Conservation (phyloP, 2,888 invertebrate species). For the Leptothorax acervorum region DNA sequence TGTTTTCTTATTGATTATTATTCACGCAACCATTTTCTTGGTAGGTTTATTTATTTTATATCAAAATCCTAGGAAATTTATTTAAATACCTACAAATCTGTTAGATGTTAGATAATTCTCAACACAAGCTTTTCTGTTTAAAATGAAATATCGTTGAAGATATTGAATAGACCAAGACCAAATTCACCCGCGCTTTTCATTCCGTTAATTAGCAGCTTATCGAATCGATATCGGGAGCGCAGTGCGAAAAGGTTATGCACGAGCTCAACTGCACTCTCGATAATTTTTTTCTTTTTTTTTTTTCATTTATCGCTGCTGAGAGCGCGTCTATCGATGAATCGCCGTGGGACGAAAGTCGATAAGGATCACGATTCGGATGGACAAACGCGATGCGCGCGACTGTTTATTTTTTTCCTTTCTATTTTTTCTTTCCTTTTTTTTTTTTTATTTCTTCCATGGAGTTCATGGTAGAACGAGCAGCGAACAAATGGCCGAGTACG, state of each 20-base stretch:
- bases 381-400: conserved; percentile 52
- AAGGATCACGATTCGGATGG: conserved; percentile 53
- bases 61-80: neutral
- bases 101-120: neutral
- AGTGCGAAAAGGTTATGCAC: conserved; percentile 29
- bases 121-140: neutral
- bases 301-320: conserved; percentile 16
- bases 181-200: conserved; percentile 35
- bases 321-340: conserved; percentile 53
- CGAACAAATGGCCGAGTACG: conserved; percentile 74
- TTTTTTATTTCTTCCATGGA: conserved; percentile 70
- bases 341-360: conserved; percentile 45
- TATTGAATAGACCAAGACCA: conserved; percentile 15
- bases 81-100: neutral
- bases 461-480: conserved; percentile 71
- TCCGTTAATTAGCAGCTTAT: conserved; percentile 46
- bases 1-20: neutral
- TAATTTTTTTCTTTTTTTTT: conserved; percentile 15
- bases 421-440: conserved; percentile 5
- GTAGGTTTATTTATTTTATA: neutral
- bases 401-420: conserved; percentile 21
- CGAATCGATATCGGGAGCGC: conserved; percentile 44
- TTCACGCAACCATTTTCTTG: neutral
- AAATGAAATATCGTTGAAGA: conserved; percentile 15
- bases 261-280: neutral